Base-by-base conservation (phyloP, 64 coral and sea anemone species). In the Orbicella faveolata region DNA sequence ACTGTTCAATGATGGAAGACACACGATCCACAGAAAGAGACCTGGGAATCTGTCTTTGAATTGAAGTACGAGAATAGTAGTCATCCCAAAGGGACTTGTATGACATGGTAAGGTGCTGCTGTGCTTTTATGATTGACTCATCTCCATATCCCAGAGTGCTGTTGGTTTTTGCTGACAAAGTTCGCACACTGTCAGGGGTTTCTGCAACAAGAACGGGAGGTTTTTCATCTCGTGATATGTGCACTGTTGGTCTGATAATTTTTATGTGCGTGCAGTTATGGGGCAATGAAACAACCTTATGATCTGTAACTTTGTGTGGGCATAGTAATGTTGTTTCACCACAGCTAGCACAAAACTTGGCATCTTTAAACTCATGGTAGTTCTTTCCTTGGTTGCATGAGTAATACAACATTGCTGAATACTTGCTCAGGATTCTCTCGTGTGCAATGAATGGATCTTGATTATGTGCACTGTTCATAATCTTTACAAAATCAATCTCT, bases 321-420 rank as follows among this genome's bases (percentile, higher is more conserved):
- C 97, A 99, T 63, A 99, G 77, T 9, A 99, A 37, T 72, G 97
- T 99, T 55, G 84, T 95, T 16, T 95, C 91, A 8, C 94, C 97
- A 89, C 97, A 99, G 61, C 97, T 99, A 34, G 91, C 73, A 83
- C 97, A 99, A 64, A 84, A 88, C 68, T 93, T 87, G 11, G 91
- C 97, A 92, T 95, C 94, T 88, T 95, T 95, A 69, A 99, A 95
- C 74, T 96, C 97, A 20, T 99, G 94, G 72, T 93, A 99, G 51
- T 95, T 95, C 54, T 99, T 99, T 36, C 97, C 97, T 85, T 99
- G 97, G 76, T 99, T 99, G 61, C 97, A 99, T 18, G 97, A 99
- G 57, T 99, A 99, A 52, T 92, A 93, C 54, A 99, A 41, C 74
- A 95, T 93, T 23, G 94, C 88, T 52, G 97, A 89, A 89, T 99